Conservation (phyloP, 2,888 invertebrate species). For the Hemithea aestivaria region DNA sequence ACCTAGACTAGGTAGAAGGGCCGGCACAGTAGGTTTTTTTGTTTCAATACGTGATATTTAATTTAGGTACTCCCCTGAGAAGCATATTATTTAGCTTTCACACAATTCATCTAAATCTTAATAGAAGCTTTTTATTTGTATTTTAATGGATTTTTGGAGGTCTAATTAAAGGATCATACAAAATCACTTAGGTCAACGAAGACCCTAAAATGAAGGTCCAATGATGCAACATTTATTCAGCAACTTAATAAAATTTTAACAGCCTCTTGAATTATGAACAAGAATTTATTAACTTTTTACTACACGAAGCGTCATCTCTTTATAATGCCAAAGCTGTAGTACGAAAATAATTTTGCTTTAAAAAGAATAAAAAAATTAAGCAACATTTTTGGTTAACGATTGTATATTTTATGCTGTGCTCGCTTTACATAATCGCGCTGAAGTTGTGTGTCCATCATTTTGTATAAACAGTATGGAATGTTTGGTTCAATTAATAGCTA, state of each 20-base stretch:
- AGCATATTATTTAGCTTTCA: too few species aligned
- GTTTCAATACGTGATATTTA: too few species aligned
- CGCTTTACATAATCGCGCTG: constrained; percentile 45
- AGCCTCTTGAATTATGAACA: constrained; percentile 50
- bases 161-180: too few species aligned
- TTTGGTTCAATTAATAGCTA: not conserved
- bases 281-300: constrained; percentile 49
- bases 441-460: constrained; percentile 16
- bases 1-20: too few species aligned
- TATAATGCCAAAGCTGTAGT: constrained; percentile 42
- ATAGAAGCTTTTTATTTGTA: too few species aligned
- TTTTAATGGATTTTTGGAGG: too few species aligned
- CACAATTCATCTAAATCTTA: too few species aligned
- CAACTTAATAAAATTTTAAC: constrained; percentile 18
- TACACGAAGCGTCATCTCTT: constrained; percentile 41
- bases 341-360: constrained; percentile 28
- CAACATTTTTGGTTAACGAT: constrained; percentile 47
- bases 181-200: not conserved
- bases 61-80: too few species aligned
- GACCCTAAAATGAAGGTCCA: too few species aligned
- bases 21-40: too few species aligned
- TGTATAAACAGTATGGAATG: constrained; percentile 13
- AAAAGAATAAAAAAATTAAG: constrained; percentile 28
- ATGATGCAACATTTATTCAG: not conserved
- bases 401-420: constrained; percentile 41